These are phyloP conservation scores for Malacosoma neustria DNA, from an alignment of 2,888 invertebrate species.

Conservation along the genomic window DNA sequence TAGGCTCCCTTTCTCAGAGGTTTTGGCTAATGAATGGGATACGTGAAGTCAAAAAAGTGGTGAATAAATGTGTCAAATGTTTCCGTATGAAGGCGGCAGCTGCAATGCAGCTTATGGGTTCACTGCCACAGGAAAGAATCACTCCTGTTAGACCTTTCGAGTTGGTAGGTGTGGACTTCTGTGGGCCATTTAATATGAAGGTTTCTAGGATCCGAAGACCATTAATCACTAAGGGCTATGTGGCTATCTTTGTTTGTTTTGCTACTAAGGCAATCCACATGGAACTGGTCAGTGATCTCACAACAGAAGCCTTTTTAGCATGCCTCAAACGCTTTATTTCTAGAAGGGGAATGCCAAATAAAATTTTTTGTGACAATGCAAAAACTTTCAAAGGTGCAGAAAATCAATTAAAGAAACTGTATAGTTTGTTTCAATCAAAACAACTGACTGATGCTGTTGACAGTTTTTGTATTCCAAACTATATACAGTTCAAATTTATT, in stretches of 20 bases:
- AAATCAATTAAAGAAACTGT: no score
- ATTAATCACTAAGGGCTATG: slow-evolving; percentile 2
- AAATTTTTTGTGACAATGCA: slow-evolving; percentile 2
- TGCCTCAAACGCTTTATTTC: slow-evolving; percentile 6
- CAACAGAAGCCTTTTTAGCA: slow-evolving; percentile 2
- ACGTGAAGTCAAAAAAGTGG: background rate
- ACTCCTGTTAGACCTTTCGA: slow-evolving; percentile 2
- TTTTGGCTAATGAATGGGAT: slow-evolving; percentile 1
- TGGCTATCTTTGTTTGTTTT: slow-evolving; percentile 4
- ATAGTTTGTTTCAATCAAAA: no score
- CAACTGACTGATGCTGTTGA: no score
- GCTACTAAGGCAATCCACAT: slow-evolving; percentile 4
- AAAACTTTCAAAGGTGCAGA: slow-evolving; percentile 2
- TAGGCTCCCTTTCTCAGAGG: background rate
- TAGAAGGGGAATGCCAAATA: slow-evolving; percentile 3
- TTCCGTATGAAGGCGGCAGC: background rate
- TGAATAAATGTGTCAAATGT: slow-evolving; percentile 1
- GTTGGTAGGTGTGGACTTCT: slow-evolving; percentile 1
- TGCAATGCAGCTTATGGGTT: slow-evolving; percentile 4
- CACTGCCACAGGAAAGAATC: slow-evolving; percentile 3
- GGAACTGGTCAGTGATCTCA: slow-evolving; percentile 1
- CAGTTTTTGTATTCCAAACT: no score
- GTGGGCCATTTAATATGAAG: slow-evolving; percentile 3
- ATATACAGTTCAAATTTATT: no score
- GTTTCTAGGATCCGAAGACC: slow-evolving; percentile 1